Evolutionary conservation across 2,113 vertebrate genomes (phyloP).

Genomic region (Hippocampus comes): DNA sequence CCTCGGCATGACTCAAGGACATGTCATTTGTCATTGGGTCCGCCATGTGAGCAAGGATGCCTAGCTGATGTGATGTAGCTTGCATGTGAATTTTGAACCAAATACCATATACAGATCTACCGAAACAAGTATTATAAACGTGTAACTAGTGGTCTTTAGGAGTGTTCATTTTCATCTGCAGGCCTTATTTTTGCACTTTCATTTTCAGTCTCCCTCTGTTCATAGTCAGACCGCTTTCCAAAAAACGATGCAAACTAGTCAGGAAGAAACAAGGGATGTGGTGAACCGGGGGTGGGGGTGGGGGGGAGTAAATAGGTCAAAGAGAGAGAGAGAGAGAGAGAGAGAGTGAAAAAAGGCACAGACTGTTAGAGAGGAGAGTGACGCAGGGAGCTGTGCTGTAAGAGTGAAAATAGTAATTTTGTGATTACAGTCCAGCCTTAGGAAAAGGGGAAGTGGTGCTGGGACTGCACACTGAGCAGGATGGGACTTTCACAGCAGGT

Average conservation of each 20-base stretch:
- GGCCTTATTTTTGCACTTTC: conserved; percentile 23
- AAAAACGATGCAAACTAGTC: conserved; percentile 55
- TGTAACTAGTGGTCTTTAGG: conserved; percentile 28
- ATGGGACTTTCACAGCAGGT: conserved; percentile 50
- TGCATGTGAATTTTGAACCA: conserved; percentile 18
- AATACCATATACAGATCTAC: background rate
- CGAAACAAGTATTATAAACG: conserved; percentile 20
- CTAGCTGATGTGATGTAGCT: conserved; percentile 39
- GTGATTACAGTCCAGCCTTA: conserved; percentile 66
- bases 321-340: conserved; percentile 27
- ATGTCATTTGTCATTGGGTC: conserved; percentile 31
- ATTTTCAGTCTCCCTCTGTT: conserved; percentile 33
- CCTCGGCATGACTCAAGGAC: conserved; percentile 43
- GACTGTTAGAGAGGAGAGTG: conserved; percentile 17
- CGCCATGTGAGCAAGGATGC: conserved; percentile 21
- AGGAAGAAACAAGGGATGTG: conserved; percentile 12
- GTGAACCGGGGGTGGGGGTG: background rate
- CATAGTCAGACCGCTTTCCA: conserved; percentile 49
- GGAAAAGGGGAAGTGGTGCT: conserved; percentile 11
- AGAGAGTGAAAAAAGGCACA: background rate
- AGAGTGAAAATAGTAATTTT: conserved; percentile 74
- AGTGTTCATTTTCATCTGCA: conserved; percentile 40
- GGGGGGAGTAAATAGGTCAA: conserved; percentile 46
- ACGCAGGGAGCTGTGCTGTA: conserved; percentile 34
- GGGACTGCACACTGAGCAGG: conserved; percentile 20